A percentile compares a stretch with the other conserved stretches of the same genome.
Conservation (phyloP, 2,888 invertebrate genomes). For the Mesopsocus fuscifrons region DNA sequence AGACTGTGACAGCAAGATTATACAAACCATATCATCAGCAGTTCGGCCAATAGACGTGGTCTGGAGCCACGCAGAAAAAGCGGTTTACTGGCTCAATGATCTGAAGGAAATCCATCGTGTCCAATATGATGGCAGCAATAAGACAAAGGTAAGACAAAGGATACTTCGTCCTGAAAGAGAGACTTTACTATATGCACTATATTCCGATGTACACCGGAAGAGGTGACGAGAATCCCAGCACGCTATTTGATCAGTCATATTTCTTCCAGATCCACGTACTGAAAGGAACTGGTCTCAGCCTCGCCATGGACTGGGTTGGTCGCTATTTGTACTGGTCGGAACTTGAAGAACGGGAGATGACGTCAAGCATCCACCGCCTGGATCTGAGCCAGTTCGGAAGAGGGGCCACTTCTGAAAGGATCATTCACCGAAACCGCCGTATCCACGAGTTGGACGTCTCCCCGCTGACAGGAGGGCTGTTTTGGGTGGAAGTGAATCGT, state of each 20-base stretch:
- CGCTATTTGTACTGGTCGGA: constrained; percentile 70
- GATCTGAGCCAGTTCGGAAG: constrained; percentile 34
- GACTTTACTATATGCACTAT: too few relatives aligned
- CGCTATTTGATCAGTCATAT: too few relatives aligned
- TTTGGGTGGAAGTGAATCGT: constrained; percentile 53
- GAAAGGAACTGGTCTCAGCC: constrained; percentile 37
- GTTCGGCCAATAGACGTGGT: constrained; percentile 50
- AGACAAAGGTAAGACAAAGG: constrained; percentile 21
- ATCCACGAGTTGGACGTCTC: constrained; percentile 52
- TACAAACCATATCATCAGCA: constrained; percentile 38
- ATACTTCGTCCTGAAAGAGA: too few relatives aligned
- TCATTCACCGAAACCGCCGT: constrained; percentile 34
- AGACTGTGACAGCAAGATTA: constrained; percentile 52
- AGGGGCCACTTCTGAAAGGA: constrained; percentile 27
- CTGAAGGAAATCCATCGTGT: constrained; percentile 47
- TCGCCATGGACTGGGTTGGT: constrained; percentile 77
- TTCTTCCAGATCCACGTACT: constrained; percentile 31
- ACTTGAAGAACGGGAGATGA: constrained; percentile 26
- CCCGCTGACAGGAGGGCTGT: constrained; percentile 50
- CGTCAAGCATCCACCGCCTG: constrained; percentile 39
- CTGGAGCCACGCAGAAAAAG: constrained; percentile 46
- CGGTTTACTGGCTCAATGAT: constrained; percentile 53
- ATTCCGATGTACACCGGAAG: too few relatives aligned
- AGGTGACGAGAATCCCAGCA: too few relatives aligned
- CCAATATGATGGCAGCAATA: constrained; percentile 30